Percentiles rank a stretch among this genome's conserved stretches.
These are phyloP conservation scores for Celastrina argiolus DNA, from an alignment of 2,888 invertebrate genomes.

Conservation along the genomic window DNA sequence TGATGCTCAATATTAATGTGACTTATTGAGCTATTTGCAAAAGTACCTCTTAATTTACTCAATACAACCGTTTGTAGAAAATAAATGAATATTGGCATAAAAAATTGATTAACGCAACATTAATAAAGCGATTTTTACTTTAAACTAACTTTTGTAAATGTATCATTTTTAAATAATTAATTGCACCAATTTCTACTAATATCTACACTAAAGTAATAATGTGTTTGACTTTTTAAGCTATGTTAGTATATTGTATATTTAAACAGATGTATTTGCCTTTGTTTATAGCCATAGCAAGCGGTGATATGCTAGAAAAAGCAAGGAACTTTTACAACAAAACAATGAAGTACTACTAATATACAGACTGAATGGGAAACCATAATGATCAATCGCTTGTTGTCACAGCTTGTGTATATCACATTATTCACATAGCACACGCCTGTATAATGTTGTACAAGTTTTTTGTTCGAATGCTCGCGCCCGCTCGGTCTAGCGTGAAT, in stretches of 20 bases:
- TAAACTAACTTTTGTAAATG: too few species aligned
- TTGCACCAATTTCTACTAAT: too few species aligned
- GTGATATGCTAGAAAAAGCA: background rate
- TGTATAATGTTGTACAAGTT: constrained; percentile 4
- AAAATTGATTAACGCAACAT: too few species aligned
- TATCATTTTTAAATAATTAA: too few species aligned
- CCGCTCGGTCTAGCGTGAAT: background rate
- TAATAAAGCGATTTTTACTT: too few species aligned
- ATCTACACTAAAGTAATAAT: too few species aligned
- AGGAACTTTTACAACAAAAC: background rate
- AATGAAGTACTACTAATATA: background rate
- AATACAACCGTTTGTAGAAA: too few species aligned
- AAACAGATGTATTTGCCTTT: background rate
- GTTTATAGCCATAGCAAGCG: background rate
- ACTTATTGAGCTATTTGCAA: too few species aligned
- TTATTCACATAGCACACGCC: background rate
- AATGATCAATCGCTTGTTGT: background rate
- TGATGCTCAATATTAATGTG: too few species aligned
- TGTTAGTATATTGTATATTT: background rate
- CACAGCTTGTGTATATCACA: background rate
- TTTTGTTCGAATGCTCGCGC: background rate
- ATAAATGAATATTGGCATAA: too few species aligned
- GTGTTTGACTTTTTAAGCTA: too few species aligned
- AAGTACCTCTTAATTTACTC: too few species aligned
- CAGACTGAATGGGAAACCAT: background rate